Evolutionary conservation across 2,888 invertebrate genomes (phyloP).

Genomic region (Oscheius sp.): DNA sequence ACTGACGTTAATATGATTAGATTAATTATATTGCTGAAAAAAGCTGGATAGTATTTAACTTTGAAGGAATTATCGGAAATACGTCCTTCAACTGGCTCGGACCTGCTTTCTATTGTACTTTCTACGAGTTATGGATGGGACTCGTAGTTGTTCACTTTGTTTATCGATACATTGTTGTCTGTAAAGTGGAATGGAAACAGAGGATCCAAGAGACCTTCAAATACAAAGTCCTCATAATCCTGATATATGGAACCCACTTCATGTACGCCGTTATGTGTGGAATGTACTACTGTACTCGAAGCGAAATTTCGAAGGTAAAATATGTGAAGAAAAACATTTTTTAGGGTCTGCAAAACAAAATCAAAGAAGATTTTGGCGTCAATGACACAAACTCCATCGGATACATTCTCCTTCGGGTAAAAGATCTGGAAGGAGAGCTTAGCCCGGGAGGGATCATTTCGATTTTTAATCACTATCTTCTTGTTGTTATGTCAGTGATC

Average conservation of each 20-base stretch:
- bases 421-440: background rate
- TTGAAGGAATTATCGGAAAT: slow-evolving; percentile 8
- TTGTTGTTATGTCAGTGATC: background rate
- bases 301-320: slow-evolving; percentile 1
- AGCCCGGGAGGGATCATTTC: slow-evolving; percentile 18
- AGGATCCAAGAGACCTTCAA: background rate
- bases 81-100: slow-evolving; percentile 13
- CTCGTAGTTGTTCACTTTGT: slow-evolving; percentile 18
- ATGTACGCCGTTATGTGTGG: slow-evolving; percentile 3
- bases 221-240: background rate
- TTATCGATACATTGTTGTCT: slow-evolving; percentile 19
- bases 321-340: slow-evolving; percentile 2
- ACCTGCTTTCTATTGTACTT: background rate
- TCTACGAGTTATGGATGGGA: slow-evolving; percentile 22
- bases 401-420: slow-evolving; percentile 8
- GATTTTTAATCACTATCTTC: slow-evolving; percentile 16
- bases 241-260: background rate
- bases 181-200: slow-evolving; percentile 12
- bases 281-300: slow-evolving; percentile 16
- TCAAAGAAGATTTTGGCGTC: slow-evolving; percentile 2
- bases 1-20: no score
- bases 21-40: slow-evolving; percentile 17
- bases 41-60: slow-evolving; percentile 15
- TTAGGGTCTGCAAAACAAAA: background rate
- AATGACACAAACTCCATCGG: background rate